phyloP scores from a whole-genome alignment of 2,888 invertebrate species.

The Dolichomitus sp. region DNA sequence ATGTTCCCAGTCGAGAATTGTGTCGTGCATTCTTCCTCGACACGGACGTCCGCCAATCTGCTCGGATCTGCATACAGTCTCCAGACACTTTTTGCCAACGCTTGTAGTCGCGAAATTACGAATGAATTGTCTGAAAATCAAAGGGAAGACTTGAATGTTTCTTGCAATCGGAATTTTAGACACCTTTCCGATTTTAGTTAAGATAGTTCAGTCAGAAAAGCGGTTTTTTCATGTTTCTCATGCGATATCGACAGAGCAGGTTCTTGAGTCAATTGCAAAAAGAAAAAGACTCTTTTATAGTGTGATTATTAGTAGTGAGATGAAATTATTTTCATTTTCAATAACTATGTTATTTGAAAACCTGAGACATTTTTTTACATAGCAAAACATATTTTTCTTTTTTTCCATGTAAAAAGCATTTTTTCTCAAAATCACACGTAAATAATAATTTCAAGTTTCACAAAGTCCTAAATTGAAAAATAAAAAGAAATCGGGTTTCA shows the following conservation, averaged over 20 bases:
- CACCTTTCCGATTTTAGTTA: neutral
- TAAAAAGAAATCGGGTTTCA: too few species aligned
- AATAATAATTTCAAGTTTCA: too few species aligned
- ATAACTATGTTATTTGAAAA: too few species aligned
- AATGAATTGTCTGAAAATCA: constrained; percentile 91
- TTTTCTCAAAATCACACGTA: too few species aligned
- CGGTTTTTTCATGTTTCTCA: neutral
- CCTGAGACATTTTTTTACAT: too few species aligned
- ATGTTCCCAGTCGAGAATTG: constrained; percentile 99
- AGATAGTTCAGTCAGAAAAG: neutral
- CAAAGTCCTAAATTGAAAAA: too few species aligned
- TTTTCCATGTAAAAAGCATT: too few species aligned
- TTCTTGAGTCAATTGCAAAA: neutral
- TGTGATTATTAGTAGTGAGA: too few species aligned
- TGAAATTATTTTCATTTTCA: too few species aligned
- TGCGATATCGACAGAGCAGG: neutral
- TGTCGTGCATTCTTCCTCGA: constrained; percentile 95
- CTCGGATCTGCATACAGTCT: constrained; percentile 90
- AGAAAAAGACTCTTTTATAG: too few species aligned
- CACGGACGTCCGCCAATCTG: constrained; percentile 90
- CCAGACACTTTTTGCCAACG: constrained; percentile 91
- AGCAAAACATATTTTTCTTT: too few species aligned
- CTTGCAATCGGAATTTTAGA: neutral
- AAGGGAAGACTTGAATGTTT: neutral
- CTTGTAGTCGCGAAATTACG: constrained; percentile 92